Evolutionary conservation across 2,113 vertebrate genomes (phyloP).

Genomic region (Paradoxurus hermaphroditus): DNA sequence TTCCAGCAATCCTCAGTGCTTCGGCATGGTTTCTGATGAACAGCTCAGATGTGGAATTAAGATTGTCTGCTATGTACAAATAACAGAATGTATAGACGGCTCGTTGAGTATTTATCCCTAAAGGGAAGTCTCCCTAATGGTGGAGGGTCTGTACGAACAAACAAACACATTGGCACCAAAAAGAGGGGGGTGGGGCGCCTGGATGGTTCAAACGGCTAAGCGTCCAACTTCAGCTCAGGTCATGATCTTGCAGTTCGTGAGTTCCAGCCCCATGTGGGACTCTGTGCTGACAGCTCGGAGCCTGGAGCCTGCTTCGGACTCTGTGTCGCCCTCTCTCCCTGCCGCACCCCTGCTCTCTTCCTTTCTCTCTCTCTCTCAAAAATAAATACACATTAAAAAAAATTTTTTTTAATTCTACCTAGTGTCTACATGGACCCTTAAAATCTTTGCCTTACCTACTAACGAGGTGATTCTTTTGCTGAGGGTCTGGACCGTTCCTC

Average conservation of each 20-base stretch:
- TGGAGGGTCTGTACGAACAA: neutral
- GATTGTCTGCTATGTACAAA: neutral
- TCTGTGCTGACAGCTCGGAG: too few species aligned
- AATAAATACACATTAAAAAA: neutral
- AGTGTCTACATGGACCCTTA: neutral
- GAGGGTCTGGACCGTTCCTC: conserved; percentile 1
- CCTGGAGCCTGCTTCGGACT: too few species aligned
- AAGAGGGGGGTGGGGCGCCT: neutral
- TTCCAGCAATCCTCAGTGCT: neutral
- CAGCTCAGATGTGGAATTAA: neutral
- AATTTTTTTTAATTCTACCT: neutral
- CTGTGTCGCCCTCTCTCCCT: too few species aligned
- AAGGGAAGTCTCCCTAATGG: neutral
- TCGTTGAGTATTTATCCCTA: neutral
- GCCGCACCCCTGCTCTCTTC: too few species aligned
- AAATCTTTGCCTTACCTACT: neutral
- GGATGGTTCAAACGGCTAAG: too few species aligned
- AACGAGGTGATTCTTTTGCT: conserved; percentile 1
- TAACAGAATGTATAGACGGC: neutral
- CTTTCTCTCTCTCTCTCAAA: too few species aligned
- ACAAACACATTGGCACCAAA: neutral
- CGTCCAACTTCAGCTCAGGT: too few species aligned
- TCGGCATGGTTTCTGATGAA: neutral
- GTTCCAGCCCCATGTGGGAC: too few species aligned
- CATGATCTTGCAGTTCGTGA: too few species aligned